Conservation (phyloP, 2,113 vertebrate genomes). For the Ovibos moschatus region DNA sequence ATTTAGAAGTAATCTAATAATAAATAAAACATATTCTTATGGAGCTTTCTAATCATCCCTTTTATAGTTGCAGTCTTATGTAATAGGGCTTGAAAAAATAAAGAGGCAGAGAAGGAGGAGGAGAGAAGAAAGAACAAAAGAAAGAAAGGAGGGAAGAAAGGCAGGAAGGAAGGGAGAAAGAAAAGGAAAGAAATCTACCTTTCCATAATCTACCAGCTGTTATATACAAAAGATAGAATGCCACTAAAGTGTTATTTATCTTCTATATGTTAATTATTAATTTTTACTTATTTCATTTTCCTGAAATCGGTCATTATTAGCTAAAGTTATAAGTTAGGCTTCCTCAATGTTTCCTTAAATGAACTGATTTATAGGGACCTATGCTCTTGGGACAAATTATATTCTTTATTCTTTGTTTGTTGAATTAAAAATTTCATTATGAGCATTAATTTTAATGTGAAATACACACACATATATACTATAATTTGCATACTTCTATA, state of each 20-base stretch:
- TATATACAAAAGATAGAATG: background rate
- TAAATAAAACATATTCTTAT: background rate
- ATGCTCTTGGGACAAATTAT: background rate
- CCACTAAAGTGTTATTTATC: background rate
- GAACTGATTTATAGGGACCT: background rate
- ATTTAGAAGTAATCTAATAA: background rate
- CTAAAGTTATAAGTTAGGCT: background rate
- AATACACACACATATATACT: background rate
- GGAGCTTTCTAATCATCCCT: background rate
- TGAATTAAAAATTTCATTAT: background rate
- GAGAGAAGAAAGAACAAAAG: background rate
- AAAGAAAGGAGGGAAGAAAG: background rate
- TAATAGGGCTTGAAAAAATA: background rate
- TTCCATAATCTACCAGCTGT: background rate
- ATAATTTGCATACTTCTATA: background rate
- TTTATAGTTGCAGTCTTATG: background rate
- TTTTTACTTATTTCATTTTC: background rate
- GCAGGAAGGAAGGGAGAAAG: background rate
- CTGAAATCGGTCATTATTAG: background rate
- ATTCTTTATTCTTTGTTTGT: background rate
- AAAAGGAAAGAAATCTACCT: background rate
- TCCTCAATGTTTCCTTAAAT: background rate
- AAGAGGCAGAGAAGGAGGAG: background rate
- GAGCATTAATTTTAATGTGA: background rate
- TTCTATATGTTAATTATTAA: background rate